phyloP scores from a whole-genome alignment of 1,140 invertebrate genomes.

The Ostrea edulis region DNA sequence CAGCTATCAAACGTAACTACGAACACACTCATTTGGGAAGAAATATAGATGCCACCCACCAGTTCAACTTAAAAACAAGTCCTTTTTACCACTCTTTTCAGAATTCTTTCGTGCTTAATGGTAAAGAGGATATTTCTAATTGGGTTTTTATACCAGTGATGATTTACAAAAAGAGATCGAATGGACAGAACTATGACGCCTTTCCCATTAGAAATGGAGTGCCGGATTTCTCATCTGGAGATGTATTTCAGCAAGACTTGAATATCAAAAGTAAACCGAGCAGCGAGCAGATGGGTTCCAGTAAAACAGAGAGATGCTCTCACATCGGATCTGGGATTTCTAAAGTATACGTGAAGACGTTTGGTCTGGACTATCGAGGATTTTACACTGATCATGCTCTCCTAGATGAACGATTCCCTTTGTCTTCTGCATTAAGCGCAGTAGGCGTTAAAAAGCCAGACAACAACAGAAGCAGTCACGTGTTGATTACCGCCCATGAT shows the following conservation, averaged over 20 bases:
- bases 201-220: slow-evolving; percentile 59
- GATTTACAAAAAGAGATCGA: slow-evolving; percentile 58
- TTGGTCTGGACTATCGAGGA: slow-evolving; percentile 48
- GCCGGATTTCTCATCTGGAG: slow-evolving; percentile 44
- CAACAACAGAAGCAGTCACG: not conserved
- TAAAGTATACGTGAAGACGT: slow-evolving; percentile 47
- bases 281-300: not conserved
- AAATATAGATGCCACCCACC: not conserved
- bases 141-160: slow-evolving; percentile 66
- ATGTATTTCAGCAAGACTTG: slow-evolving; percentile 56
- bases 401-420: slow-evolving; percentile 46
- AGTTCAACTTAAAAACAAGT: not conserved
- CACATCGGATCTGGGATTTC: slow-evolving; percentile 40
- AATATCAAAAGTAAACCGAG: not conserved
- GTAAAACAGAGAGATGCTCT: not conserved
- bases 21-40: not conserved
- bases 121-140: slow-evolving; percentile 56
- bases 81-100: slow-evolving; percentile 51
- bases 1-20: not conserved
- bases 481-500: slow-evolving; percentile 54
- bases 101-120: slow-evolving; percentile 63
- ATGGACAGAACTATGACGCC: slow-evolving; percentile 50
- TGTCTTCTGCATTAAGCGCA: slow-evolving; percentile 24
- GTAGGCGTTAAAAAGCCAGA: slow-evolving; percentile 47
- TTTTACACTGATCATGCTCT: slow-evolving; percentile 46